phyloP scores from a whole-genome alignment of 2,888 invertebrate genomes.

The Parthenolecanium corni region DNA sequence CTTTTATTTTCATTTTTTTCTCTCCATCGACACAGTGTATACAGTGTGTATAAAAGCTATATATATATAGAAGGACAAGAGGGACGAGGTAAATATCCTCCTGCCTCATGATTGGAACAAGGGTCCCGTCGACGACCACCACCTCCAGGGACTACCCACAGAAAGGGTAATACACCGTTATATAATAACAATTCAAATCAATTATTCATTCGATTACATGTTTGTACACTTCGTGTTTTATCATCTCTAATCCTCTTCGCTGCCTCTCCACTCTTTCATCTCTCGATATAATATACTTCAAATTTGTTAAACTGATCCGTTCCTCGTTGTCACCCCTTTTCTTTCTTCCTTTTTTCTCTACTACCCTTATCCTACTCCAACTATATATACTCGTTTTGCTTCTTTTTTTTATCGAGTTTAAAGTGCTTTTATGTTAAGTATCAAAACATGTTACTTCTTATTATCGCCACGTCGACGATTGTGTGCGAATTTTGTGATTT shows the following conservation, averaged over 20 bases:
- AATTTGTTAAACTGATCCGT: constrained; percentile 27
- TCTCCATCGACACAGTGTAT: background rate
- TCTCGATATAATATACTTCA: constrained; percentile 27
- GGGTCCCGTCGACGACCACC: constrained; percentile 23
- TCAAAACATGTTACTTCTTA: constrained; percentile 27
- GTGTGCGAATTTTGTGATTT: constrained; percentile 7
- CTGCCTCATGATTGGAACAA: constrained; percentile 12
- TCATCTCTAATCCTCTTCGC: constrained; percentile 23
- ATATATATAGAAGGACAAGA: too few species aligned
- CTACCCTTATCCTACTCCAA: background rate
- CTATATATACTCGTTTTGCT: constrained; percentile 2
- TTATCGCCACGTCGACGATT: constrained; percentile 15
- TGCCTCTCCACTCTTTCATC: constrained; percentile 10
- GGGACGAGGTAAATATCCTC: constrained; percentile 4
- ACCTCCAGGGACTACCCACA: constrained; percentile 29
- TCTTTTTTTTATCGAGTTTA: constrained; percentile 23
- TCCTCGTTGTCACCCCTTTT: constrained; percentile 25
- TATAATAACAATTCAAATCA: constrained; percentile 33
- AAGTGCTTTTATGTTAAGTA: constrained; percentile 30
- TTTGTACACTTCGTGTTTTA: constrained; percentile 27
- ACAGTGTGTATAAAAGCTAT: background rate
- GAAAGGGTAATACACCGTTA: constrained; percentile 28
- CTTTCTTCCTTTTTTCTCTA: too few species aligned
- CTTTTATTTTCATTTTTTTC: too few species aligned
- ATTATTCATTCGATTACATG: constrained; percentile 32